Evolutionary conservation across 2,113 vertebrate genomes (phyloP), one percentile per base, ranked within the genome.

Genomic region (Myrmecobius fasciatus): DNA sequence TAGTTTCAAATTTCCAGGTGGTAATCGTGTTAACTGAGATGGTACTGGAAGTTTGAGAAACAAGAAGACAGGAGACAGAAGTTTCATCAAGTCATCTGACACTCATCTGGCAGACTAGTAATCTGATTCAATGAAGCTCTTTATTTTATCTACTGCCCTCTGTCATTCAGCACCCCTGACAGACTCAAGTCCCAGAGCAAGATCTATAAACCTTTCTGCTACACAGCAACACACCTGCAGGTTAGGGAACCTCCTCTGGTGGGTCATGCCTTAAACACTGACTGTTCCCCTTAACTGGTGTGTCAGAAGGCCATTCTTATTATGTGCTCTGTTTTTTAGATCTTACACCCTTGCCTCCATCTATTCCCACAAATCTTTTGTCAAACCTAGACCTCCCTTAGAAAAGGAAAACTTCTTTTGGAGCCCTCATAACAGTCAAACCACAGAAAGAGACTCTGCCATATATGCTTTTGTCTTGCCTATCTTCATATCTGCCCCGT

Each of bases 1-100:
- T 9, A 53, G 54, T 54, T 92, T 94, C 31, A 11, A 31, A 56
- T 53, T 93, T 92, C 91, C 90, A 7, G 25, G 49, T 9, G 47
- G 75, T 89, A 93, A 89, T 88, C 51, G 25, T 53, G 67, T 95
- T 93, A 36, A 31, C 89, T 89, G 28, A 91, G 36, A 52, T 60
- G 47, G 83, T 36, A 28, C 36, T 93, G 48, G 22, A 83, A 93
- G 52, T 4, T 52, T 25, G 51, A 92, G n/a, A 89, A 54, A 95
- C 90, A 93, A 83, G 88, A 92, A 90, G 52, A 91, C 1, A 56
- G 8, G 83, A 95, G 89, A 89, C 0, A 51, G 26, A 94, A 0
- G 1, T 91, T 54, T 93, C 89, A 96, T 51, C 10, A 20, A 56
- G 60, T 94, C 89, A 49, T 91, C 14, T 93, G 48, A 90, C 26